phyloP scores from a whole-genome alignment of 2,888 invertebrate genomes.

The Seira sanloemensis region DNA sequence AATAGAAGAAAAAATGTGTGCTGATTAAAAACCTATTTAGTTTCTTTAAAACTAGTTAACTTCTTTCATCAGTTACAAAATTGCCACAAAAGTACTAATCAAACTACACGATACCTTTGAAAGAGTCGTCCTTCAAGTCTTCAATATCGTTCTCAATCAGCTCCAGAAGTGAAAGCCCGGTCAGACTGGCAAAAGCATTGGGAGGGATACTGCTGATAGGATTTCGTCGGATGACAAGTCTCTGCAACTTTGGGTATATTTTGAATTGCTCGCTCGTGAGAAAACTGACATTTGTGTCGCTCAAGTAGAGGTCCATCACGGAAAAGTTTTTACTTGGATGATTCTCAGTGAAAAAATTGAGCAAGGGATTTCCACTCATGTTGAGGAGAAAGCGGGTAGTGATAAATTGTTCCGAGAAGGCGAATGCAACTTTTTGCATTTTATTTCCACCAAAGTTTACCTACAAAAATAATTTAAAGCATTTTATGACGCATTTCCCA shows the following conservation, averaged over 20 bases:
- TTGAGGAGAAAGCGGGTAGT: slow-evolving; percentile 84
- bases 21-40: neutral
- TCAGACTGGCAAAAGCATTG: slow-evolving; percentile 87
- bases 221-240: slow-evolving; percentile 83
- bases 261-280: slow-evolving; percentile 91
- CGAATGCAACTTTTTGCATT: slow-evolving; percentile 87
- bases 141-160: slow-evolving; percentile 89
- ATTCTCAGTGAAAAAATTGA: slow-evolving; percentile 83
- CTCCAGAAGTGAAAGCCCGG: slow-evolving; percentile 86
- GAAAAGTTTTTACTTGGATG: slow-evolving; percentile 83
- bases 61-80: neutral
- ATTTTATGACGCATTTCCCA: neutral
- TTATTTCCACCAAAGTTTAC: slow-evolving; percentile 81
- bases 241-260: slow-evolving; percentile 85
- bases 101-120: slow-evolving; percentile 76
- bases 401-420: slow-evolving; percentile 85
- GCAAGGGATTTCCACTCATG: slow-evolving; percentile 88
- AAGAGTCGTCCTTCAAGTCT: slow-evolving; percentile 87
- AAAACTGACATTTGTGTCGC: slow-evolving; percentile 87
- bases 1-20: neutral
- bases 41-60: too few species aligned
- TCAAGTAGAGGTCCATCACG: slow-evolving; percentile 89
- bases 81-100: neutral
- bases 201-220: slow-evolving; percentile 90
- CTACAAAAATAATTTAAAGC: neutral